Base-by-base conservation (phyloP, 92 coral and sea anemone species). In the Epizoanthus stellaris region DNA sequence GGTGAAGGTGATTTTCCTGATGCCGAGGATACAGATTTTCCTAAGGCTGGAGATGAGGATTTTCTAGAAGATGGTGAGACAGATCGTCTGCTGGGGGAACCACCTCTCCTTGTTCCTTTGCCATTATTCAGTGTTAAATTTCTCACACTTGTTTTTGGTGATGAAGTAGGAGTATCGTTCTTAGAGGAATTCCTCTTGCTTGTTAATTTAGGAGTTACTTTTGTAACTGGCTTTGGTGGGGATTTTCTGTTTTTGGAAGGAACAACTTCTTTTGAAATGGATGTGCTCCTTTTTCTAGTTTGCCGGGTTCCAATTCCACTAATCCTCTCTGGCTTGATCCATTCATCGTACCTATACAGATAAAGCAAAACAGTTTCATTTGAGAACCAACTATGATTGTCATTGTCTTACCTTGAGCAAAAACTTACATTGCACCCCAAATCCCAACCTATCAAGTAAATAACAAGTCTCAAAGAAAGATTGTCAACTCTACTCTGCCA, bases 321-420 rank as follows among this genome's bases (percentile, higher is more conserved):
- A 47, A 94, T 92, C 81, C 95, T 82, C 45, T 96, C 99, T n/a
- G 96, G 93, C 57, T 91, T 92, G 70, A 96, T 96, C 99, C 99
- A 96, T 80, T 96, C 99, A 88, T 96, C 97, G 67, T 96, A 95
- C 87, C 99, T 96, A 68, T 6, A 52, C 56, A 52, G 56, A 15
- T 9, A 21, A 42, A 60, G 66, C 2, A 47, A 52, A 34, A 66
- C 17, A 72, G 36, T 30, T 30, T 30, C 36, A 30, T 30, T 30
- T 30, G 36, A 30, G 52, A 38, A 3, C 15, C 20, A 10, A 20
- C 67, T 67, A 12, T 14, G 23, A 57, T 4, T 19, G 20, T 30
- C 4, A 1, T 12, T 3, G 7, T 21, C 70, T 0, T 13, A 21
- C 4, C 12, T 3, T 65, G 21, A 69, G 7, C 69, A 76, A 57